These are phyloP conservation scores for Trachelus iudaicus DNA, from an alignment of 2,888 invertebrate genomes.

Conservation along the genomic window DNA sequence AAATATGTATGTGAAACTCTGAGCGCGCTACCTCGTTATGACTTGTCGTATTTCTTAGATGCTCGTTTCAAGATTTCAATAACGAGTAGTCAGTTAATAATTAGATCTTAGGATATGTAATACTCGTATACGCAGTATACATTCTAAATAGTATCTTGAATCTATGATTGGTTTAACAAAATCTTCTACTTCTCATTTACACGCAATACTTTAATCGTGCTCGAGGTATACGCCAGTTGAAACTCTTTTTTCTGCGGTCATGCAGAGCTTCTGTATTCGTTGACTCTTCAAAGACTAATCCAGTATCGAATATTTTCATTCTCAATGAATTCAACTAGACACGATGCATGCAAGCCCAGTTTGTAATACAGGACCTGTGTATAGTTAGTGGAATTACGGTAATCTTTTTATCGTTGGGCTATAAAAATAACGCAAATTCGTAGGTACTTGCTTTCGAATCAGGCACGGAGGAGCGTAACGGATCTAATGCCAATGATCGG, in stretches of 20 bases:
- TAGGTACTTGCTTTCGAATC: constrained; percentile 81
- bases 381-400: neutral
- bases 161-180: neutral
- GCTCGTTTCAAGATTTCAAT: neutral
- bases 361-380: neutral
- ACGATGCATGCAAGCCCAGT: neutral
- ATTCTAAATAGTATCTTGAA: neutral
- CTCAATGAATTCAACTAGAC: neutral
- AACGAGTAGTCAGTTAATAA: neutral
- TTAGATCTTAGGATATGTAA: neutral
- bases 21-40: neutral
- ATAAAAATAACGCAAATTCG: constrained; percentile 26
- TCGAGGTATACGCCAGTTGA: neutral
- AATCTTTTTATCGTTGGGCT: neutral
- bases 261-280: no score
- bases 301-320: neutral
- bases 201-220: neutral
- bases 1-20: neutral
- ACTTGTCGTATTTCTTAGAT: neutral
- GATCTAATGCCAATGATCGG: constrained; percentile 99
- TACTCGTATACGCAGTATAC: neutral
- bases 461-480: constrained; percentile 81
- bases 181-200: neutral
- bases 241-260: neutral
- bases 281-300: no score